Evolutionary conservation across 2,888 invertebrate genomes (phyloP).

Genomic region (Dynastes grantii): DNA sequence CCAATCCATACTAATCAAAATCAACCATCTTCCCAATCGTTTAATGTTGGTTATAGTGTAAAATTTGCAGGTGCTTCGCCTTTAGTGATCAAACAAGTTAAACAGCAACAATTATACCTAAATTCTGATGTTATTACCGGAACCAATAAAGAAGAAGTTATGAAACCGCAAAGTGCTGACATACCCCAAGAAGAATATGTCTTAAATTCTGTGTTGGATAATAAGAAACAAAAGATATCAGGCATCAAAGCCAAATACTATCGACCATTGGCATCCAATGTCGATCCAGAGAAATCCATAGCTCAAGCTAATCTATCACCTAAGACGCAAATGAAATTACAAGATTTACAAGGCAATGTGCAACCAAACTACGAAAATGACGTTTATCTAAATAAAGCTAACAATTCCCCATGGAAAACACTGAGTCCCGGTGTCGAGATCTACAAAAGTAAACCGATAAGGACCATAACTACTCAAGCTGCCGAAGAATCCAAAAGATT

Average conservation of each 20-base stretch:
- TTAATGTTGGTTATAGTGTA: conserved; percentile 42
- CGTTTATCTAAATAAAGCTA: conserved; percentile 11
- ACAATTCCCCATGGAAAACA: conserved; percentile 43
- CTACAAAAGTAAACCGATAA: conserved; percentile 37
- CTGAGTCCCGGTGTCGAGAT: conserved; percentile 47
- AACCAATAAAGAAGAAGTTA: conserved; percentile 36
- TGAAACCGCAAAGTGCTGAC: conserved; percentile 17
- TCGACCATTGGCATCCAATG: conserved; percentile 22
- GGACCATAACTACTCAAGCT: conserved; percentile 10
- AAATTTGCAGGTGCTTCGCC: conserved; percentile 12
- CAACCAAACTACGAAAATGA: conserved; percentile 30
- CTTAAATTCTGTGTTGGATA: conserved; percentile 40
- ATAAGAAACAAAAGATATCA: conserved; percentile 45
- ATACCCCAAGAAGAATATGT: conserved; percentile 35
- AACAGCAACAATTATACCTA: not conserved
- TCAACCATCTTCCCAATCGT: conserved; percentile 30
- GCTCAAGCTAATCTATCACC: conserved; percentile 44
- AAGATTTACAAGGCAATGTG: conserved; percentile 24
- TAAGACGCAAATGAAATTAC: conserved; percentile 40
- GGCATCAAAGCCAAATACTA: conserved; percentile 47
- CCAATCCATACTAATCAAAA: not conserved
- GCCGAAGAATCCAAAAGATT: conserved; percentile 37
- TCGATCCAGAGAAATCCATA: conserved; percentile 34
- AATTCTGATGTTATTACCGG: conserved; percentile 39
- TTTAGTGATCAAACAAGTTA: conserved; percentile 7